These are phyloP conservation scores for Rostratula benghalensis DNA, from an alignment of 2,113 vertebrate species.

Conservation along the genomic window DNA sequence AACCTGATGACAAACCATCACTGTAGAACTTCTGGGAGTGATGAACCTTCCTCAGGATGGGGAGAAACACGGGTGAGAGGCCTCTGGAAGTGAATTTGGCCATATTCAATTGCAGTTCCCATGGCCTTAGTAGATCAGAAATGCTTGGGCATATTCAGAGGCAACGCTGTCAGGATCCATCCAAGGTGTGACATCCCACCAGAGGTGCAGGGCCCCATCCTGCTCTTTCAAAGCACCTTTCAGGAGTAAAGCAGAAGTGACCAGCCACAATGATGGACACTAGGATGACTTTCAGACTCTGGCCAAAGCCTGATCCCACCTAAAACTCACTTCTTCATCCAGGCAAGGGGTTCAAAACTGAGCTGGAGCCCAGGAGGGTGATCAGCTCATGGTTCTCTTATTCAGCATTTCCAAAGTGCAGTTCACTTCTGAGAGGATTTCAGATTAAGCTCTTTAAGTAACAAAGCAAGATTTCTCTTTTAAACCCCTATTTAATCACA, in stretches of 20 bases:
- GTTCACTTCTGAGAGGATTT: slow-evolving; percentile 28
- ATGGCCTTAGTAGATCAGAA: not conserved
- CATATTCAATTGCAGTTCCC: not conserved
- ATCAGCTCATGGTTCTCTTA: not conserved
- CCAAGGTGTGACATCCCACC: not conserved
- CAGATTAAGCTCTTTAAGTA: slow-evolving; percentile 35
- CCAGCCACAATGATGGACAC: not conserved
- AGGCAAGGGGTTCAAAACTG: not conserved
- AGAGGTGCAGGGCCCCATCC: not conserved
- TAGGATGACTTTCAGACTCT: not conserved
- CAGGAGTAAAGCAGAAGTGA: not conserved
- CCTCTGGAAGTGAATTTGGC: not conserved
- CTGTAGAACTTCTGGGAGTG: not conserved
- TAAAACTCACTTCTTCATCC: not conserved
- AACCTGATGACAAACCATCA: not conserved
- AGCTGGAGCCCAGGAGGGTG: accelerated
- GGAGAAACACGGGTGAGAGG: not conserved
- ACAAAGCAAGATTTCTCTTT: slow-evolving; percentile 42
- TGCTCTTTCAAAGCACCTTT: not conserved
- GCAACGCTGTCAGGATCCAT: accelerated
- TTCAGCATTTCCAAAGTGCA: not conserved
- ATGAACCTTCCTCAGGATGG: not conserved
- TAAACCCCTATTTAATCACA: slow-evolving; percentile 32
- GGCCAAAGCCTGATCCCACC: not conserved
- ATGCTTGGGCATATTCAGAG: not conserved